phyloP scores from a whole-genome alignment of 2,113 vertebrate genomes.

The human region DNA sequence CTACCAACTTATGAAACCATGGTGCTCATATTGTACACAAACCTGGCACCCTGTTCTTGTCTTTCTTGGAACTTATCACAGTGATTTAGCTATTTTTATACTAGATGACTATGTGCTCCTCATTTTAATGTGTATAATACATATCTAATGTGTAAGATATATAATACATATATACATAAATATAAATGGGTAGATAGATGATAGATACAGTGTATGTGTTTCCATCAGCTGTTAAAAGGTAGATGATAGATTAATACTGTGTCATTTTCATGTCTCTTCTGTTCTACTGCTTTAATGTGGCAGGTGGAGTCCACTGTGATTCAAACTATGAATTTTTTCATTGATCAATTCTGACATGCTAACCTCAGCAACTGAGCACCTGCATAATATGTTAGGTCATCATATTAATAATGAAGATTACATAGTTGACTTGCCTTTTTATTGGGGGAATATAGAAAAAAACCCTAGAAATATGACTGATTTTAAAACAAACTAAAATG shows the following conservation, averaged over 20 bases:
- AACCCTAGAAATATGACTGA: constrained; percentile 38
- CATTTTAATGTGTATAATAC: neutral
- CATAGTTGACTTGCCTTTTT: neutral
- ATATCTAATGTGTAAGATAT: neutral
- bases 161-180: neutral
- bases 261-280: constrained; percentile 43
- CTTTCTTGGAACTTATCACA: neutral
- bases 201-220: neutral
- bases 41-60: neutral
- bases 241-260: constrained; percentile 1
- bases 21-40: neutral
- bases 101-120: too few relatives aligned
- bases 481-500: constrained; percentile 57
- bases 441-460: neutral
- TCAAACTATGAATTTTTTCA: constrained; percentile 36
- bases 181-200: neutral
- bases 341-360: neutral
- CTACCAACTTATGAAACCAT: neutral
- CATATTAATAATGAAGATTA: neutral
- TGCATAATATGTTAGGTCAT: neutral
- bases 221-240: neutral
- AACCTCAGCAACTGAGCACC: constrained; percentile 16
- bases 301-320: constrained; percentile 65
- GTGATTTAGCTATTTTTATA: too few relatives aligned
- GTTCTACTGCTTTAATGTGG: neutral